A percentile compares a stretch with the other conserved stretches of the same genome.
phyloP scores from a whole-genome alignment of 2,888 invertebrate genomes.

The Mystacides longicornis region DNA sequence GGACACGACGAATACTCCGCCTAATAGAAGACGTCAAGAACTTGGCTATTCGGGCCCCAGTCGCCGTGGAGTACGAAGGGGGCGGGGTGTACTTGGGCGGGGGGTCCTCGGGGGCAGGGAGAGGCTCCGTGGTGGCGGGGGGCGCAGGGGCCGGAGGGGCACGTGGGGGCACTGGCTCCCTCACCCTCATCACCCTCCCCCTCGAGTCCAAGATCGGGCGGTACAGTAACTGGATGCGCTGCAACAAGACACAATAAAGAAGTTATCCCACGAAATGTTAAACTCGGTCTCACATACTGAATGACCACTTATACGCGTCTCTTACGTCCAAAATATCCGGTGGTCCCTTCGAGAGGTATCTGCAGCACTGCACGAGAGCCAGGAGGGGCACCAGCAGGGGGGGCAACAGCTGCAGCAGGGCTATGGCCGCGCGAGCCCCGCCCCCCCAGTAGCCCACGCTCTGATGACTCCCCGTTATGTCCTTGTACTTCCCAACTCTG shows the following conservation, averaged over 20 bases:
- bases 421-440: constrained; percentile 60
- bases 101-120: constrained; percentile 49
- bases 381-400: constrained; percentile 65
- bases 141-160: constrained; percentile 37
- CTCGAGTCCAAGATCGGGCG: constrained; percentile 59
- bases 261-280: background rate
- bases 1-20: constrained; percentile 65
- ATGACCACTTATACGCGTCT: background rate
- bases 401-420: constrained; percentile 64
- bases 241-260: constrained; percentile 29
- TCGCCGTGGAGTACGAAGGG: constrained; percentile 86
- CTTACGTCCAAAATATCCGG: constrained; percentile 80
- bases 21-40: constrained; percentile 68
- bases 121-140: constrained; percentile 27
- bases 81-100: constrained; percentile 93
- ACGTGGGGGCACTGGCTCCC: constrained; percentile 26
- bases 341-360: constrained; percentile 75
- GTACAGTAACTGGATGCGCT: constrained; percentile 80
- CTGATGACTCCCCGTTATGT: constrained; percentile 43
- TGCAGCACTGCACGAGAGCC: constrained; percentile 60
- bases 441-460: constrained; percentile 54
- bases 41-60: constrained; percentile 74
- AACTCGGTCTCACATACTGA: background rate
- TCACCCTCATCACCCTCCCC: constrained; percentile 27
- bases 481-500: constrained; percentile 42